Evolutionary conservation across 2,113 vertebrate species (phyloP), one percentile per base, ranked within the genome.

Genomic region (Ammodytes dubius): DNA sequence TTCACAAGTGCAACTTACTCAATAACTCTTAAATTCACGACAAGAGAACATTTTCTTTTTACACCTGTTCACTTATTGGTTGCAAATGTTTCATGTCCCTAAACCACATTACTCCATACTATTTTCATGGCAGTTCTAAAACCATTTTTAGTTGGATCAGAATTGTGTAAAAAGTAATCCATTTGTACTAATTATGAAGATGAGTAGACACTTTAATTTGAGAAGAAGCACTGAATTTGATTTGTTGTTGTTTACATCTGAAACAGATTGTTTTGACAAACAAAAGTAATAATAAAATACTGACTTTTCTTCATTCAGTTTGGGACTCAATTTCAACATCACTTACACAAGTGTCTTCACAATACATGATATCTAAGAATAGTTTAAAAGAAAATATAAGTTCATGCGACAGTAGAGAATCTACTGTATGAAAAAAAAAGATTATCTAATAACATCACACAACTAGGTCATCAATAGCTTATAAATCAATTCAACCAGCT

Each of bases 201-300:
- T 10, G 39, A 37, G 6, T 64, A 59, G 10, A 71, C 63, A 60
- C 59, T 72, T 87, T 67, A 27, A 77, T 81, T 84, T 75, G 15
- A 65, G 0, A 73, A 61, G 40, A 68, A 87, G 17, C 61, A 75
- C 50, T 83, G 53, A 6, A 45, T 52, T 70, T 77, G 27, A 52
- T 47, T 75, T 77, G 27, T 74, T 27, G 27, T 27, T 27, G 27
- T 27, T 27, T 59, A 71, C 19, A 64, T 46, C 64, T 64, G 3
- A 65, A 61, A 56, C 0, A 13, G 1, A 52, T 45, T 68, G 49
- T 49, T 74, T 77, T 8, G 27, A 47, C 6, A 68, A 0, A 86
- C 59, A 75, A 79, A 88, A 88, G 7, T 49, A n/a, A 27, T 27
- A 56, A 77, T 50, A 12, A 66, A 70, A 9, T 27, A 47, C 27